Conservation (phyloP, 2,888 invertebrate species). For the Trissonchulus sp. region DNA sequence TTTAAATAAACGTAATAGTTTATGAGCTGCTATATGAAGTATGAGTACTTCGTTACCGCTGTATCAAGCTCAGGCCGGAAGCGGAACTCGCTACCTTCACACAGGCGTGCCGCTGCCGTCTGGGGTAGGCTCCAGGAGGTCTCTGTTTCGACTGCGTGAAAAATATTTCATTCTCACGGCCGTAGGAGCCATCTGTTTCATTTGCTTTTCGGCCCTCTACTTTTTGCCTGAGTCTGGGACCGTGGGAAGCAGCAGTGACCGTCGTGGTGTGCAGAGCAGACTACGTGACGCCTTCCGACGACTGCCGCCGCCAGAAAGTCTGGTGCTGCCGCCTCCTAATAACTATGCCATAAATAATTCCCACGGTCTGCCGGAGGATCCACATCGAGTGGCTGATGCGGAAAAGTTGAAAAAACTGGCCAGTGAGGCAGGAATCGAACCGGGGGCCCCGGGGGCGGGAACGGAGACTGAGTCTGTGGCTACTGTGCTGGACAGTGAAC, state of each 20-base stretch:
- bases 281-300: neutral
- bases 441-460: neutral
- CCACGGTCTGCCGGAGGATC: neutral
- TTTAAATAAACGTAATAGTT: too few species aligned
- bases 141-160: slow-evolving; percentile 18
- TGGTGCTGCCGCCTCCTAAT: neutral
- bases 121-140: neutral
- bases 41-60: neutral
- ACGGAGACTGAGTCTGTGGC: neutral
- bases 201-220: slow-evolving; percentile 15
- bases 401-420: slow-evolving; percentile 6
- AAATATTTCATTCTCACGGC: slow-evolving; percentile 2
- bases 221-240: slow-evolving; percentile 23
- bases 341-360: neutral
- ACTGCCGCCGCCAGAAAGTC: neutral
- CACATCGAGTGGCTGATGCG: slow-evolving; percentile 12
- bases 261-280: neutral
- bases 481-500: neutral
- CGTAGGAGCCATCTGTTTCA: slow-evolving; percentile 4
- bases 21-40: too few species aligned
- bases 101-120: neutral
- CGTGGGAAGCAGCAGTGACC: neutral
- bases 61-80: neutral
- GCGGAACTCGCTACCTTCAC: neutral
- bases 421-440: neutral